A percentile compares a stretch with the other conserved stretches of the same genome.
phyloP scores from a whole-genome alignment of 2,888 invertebrate species.

The Hipparchia sbordonii region DNA sequence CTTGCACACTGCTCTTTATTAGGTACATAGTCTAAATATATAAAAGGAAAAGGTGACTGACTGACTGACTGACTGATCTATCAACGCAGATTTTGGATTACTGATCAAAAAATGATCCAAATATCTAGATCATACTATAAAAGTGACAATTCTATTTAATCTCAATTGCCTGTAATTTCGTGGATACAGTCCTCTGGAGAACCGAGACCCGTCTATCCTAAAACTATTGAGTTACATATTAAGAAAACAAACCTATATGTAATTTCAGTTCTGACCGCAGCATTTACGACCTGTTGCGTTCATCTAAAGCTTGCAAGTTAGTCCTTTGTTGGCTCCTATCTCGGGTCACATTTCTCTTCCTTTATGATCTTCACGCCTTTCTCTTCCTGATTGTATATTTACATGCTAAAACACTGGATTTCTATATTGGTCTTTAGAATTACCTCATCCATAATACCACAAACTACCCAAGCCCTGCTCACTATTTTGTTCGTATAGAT shows the following conservation, averaged over 20 bases:
- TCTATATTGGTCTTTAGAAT: background rate
- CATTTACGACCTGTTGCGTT: conserved; percentile 65
- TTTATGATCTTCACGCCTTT: conserved; percentile 30
- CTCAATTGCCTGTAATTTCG: conserved; percentile 6
- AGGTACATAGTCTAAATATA: no score
- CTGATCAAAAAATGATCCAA: no score
- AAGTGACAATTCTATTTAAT: background rate
- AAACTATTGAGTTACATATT: conserved; percentile 64
- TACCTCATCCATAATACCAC: background rate
- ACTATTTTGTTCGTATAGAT: background rate
- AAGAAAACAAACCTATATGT: conserved; percentile 67
- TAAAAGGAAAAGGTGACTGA: no score
- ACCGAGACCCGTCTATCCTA: conserved; percentile 41
- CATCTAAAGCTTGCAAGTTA: conserved; percentile 44
- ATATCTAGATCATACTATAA: background rate
- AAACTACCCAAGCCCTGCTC: background rate
- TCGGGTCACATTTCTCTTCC: conserved; percentile 36
- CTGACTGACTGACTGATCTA: no score
- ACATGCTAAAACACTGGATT: conserved; percentile 8
- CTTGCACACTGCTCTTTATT: no score
- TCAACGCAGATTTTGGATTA: no score
- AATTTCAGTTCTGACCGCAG: conserved; percentile 69
- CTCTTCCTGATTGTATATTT: conserved; percentile 19
- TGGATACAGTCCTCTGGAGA: conserved; percentile 1
- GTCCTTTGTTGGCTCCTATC: conserved; percentile 37